Conservation (phyloP, 23 tunicate species). For the Trididemnum miniatum region DNA sequence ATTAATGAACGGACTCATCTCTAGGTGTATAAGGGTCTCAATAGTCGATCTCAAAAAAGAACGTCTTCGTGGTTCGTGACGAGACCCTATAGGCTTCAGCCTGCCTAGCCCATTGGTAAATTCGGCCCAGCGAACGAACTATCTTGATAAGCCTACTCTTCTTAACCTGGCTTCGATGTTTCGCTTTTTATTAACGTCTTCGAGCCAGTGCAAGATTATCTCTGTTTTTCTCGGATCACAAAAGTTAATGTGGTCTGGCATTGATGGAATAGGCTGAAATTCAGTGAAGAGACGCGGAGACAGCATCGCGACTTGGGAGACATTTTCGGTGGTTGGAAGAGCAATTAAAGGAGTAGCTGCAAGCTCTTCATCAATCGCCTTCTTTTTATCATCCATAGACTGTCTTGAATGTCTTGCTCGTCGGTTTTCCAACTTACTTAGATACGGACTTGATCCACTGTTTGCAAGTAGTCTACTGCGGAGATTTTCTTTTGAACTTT, state of each 20-base stretch:
- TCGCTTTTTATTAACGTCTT: slow-evolving; percentile 87
- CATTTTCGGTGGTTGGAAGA: slow-evolving; percentile 20
- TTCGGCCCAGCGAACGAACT: neutral
- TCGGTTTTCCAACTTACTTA: neutral
- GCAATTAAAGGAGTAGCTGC: slow-evolving; percentile 16
- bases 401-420: neutral
- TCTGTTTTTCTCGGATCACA: slow-evolving; percentile 92
- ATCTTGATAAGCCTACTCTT: slow-evolving; percentile 33
- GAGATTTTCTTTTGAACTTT: slow-evolving; percentile 34
- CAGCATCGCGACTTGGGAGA: neutral
- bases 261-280: slow-evolving; percentile 84
- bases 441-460: slow-evolving; percentile 1
- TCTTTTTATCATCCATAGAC: neutral
- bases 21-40: too few relatives aligned
- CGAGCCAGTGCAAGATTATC: slow-evolving; percentile 71
- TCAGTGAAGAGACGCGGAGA: slow-evolving; percentile 46
- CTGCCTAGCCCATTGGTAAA: too few relatives aligned
- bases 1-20: too few relatives aligned
- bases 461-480: slow-evolving; percentile 33
- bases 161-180: slow-evolving; percentile 56
- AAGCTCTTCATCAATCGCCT: neutral
- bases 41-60: too few relatives aligned
- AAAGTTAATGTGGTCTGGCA: slow-evolving; percentile 92
- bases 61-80: too few relatives aligned
- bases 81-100: too few relatives aligned